phyloP scores from a whole-genome alignment of 1,140 invertebrate genomes.

The Akabosia matsudoensis region DNA sequence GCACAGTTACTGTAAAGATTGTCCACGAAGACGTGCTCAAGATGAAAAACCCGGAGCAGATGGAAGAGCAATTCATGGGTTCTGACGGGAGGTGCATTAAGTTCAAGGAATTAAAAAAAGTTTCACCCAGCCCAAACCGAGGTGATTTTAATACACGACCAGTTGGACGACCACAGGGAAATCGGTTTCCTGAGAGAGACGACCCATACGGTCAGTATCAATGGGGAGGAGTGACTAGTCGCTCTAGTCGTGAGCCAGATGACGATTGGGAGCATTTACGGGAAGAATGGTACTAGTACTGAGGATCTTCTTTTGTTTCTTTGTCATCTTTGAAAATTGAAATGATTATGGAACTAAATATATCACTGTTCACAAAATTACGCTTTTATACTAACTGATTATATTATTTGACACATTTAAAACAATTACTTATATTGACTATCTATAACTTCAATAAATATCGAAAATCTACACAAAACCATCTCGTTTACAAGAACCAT shows the following conservation, averaged over 20 bases:
- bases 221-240: background rate
- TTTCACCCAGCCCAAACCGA: too few species aligned
- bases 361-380: too few species aligned
- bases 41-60: conserved; percentile 11
- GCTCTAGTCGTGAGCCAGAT: background rate
- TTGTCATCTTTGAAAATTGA: too few species aligned
- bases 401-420: too few species aligned
- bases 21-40: conserved; percentile 19
- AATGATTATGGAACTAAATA: too few species aligned
- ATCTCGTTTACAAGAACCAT: conserved; percentile 38
- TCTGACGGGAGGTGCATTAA: background rate
- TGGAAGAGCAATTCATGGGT: background rate
- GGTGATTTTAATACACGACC: too few species aligned
- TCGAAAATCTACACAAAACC: too few species aligned
- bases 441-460: too few species aligned
- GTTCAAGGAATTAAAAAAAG: background rate
- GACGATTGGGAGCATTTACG: conserved; percentile 3
- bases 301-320: too few species aligned
- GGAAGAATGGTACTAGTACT: background rate
- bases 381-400: too few species aligned
- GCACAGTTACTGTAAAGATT: background rate
- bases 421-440: too few species aligned
- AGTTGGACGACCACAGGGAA: background rate
- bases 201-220: background rate
- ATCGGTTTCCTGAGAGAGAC: too few species aligned